Conservation (phyloP, 1,140 invertebrate genomes). For the Stegodyphus dumicola region DNA sequence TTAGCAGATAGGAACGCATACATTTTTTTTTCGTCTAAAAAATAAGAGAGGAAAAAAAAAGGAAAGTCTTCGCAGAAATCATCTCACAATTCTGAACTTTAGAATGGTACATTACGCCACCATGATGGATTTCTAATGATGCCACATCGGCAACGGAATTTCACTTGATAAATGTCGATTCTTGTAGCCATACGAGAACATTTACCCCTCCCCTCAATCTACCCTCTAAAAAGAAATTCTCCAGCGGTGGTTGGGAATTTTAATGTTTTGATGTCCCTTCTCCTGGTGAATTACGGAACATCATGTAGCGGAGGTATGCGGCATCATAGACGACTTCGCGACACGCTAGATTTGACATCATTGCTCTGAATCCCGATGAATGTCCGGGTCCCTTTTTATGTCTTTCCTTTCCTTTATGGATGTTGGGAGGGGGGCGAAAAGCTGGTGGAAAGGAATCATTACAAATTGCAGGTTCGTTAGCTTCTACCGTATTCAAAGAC, state of each 20-base stretch:
- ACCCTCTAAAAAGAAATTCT: constrained; percentile 19
- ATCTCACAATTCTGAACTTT: constrained; percentile 37
- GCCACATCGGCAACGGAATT: constrained; percentile 56
- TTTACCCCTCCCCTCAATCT: constrained; percentile 14
- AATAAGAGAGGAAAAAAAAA: neutral
- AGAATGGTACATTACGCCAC: constrained; percentile 54
- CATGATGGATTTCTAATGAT: constrained; percentile 61
- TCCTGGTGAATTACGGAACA: constrained; percentile 46
- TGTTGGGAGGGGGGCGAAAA: neutral
- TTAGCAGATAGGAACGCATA: too few relatives aligned
- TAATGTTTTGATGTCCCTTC: constrained; percentile 55
- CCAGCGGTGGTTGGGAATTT: constrained; percentile 47
- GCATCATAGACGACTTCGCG: constrained; percentile 2
- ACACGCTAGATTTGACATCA: constrained; percentile 60
- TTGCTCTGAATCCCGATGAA: constrained; percentile 12
- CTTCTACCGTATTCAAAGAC: neutral
- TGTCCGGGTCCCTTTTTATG: too few relatives aligned
- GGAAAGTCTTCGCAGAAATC: neutral
- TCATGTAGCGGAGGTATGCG: constrained; percentile 24
- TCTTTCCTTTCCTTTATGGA: constrained; percentile 22
- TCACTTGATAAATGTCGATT: constrained; percentile 59
- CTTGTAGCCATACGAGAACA: constrained; percentile 46
- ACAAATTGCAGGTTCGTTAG: constrained; percentile 53
- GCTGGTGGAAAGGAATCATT: constrained; percentile 37
- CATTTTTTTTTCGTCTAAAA: too few relatives aligned